Evolutionary conservation across 1,140 invertebrate species (phyloP).

Genomic region (Aricia agestis): DNA sequence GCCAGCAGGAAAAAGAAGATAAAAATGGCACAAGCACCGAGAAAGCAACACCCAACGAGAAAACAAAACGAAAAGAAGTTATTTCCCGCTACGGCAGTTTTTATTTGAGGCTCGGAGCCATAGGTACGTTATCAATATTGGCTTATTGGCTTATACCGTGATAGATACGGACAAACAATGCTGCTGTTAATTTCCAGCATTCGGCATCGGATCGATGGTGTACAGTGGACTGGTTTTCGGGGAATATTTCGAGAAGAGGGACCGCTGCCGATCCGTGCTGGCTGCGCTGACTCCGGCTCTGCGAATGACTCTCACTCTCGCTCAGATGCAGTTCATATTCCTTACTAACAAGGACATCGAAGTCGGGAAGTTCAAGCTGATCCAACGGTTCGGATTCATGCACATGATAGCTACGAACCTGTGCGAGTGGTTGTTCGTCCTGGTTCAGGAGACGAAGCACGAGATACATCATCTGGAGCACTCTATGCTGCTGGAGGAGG

Average conservation of each 20-base stretch:
- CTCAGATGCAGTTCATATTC: constrained; percentile 85
- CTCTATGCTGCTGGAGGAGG: constrained; percentile 39
- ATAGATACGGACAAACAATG: constrained; percentile 1
- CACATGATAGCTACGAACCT: constrained; percentile 90
- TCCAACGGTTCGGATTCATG: constrained; percentile 88
- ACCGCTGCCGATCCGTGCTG: constrained; percentile 77
- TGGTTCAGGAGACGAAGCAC: constrained; percentile 88
- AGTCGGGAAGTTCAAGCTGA: constrained; percentile 78
- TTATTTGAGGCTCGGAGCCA: constrained; percentile 88
- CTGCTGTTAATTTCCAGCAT: constrained; percentile 69
- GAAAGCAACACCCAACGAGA: constrained; percentile 51
- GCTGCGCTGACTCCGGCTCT: constrained; percentile 78
- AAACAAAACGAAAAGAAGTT: constrained; percentile 60
- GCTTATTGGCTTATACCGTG: constrained; percentile 12
- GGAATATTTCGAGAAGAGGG: constrained; percentile 80
- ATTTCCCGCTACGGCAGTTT: constrained; percentile 82
- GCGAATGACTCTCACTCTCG: constrained; percentile 80
- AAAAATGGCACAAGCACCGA: constrained; percentile 42
- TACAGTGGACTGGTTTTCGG: constrained; percentile 84
- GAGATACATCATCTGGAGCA: constrained; percentile 82
- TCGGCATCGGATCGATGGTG: constrained; percentile 85
- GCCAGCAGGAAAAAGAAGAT: constrained; percentile 49
- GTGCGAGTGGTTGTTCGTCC: constrained; percentile 89
- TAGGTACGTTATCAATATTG: constrained; percentile 70
- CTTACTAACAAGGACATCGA: constrained; percentile 82